phyloP scores from a whole-genome alignment of 2,113 vertebrate genomes.

The Siniperca chuatsi region DNA sequence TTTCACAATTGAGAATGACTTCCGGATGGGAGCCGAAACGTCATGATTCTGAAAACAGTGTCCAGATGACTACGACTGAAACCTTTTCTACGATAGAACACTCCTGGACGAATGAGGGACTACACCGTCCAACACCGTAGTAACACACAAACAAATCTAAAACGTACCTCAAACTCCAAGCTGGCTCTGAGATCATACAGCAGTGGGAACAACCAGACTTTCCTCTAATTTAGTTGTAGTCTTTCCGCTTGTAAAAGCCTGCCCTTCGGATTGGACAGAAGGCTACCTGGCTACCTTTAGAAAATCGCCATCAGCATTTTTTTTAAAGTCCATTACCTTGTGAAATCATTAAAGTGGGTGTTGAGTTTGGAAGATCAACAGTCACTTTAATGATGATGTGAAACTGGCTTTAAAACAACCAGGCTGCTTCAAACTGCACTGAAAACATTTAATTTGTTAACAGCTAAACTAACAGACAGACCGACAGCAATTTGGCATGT shows the following conservation, averaged over 20 bases:
- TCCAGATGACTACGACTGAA: no score
- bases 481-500: background rate
- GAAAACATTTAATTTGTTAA: background rate
- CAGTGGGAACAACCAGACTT: background rate
- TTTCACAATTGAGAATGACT: no score
- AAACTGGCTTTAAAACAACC: background rate
- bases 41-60: no score
- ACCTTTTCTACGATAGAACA: no score
- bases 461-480: background rate
- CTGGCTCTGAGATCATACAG: background rate
- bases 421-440: background rate
- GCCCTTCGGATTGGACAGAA: background rate
- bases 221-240: background rate
- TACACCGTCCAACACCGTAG: background rate
- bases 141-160: background rate
- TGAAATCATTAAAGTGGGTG: background rate
- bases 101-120: no score
- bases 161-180: background rate
- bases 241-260: background rate
- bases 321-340: background rate
- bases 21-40: no score
- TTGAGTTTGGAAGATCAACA: slow-evolving; percentile 1
- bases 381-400: background rate
- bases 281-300: background rate
- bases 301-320: background rate